phyloP scores from a whole-genome alignment of 2,113 vertebrate species.

The Heteronetta atricapilla region DNA sequence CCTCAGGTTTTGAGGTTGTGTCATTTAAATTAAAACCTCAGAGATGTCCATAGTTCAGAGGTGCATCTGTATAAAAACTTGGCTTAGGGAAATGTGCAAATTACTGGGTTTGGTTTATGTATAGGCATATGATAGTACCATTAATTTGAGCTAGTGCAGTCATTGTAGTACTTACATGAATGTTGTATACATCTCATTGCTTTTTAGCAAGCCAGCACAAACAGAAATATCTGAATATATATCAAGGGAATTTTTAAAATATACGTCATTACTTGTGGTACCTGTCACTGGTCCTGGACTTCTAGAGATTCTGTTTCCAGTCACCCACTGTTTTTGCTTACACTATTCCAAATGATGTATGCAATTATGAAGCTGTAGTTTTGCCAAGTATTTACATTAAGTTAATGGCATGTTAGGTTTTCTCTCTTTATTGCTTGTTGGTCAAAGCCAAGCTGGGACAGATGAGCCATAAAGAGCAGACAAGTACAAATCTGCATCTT shows the following conservation, averaged over 20 bases:
- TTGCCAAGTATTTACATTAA: not conserved
- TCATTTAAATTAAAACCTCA: not conserved
- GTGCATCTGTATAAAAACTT: not conserved
- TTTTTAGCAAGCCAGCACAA: not conserved
- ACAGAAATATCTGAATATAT: not conserved
- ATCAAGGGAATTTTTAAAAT: not conserved
- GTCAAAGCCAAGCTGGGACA: not conserved
- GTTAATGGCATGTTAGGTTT: not conserved
- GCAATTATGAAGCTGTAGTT: not conserved
- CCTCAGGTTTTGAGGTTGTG: not conserved
- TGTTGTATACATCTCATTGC: not conserved
- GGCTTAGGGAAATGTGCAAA: not conserved
- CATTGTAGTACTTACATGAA: not conserved
- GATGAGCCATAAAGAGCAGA: not conserved
- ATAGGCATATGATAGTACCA: not conserved
- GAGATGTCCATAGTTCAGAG: not conserved
- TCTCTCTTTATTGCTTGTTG: not conserved
- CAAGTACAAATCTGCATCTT: not conserved
- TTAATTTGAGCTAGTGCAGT: not conserved
- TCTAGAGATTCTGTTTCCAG: not conserved
- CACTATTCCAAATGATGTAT: not conserved
- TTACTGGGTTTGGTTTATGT: not conserved
- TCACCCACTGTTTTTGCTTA: not conserved
- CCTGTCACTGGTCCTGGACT: not conserved
- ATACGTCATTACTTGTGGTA: not conserved